phyloP scores from a whole-genome alignment of 2,113 vertebrate species.

The Asarcornis scutulata region DNA sequence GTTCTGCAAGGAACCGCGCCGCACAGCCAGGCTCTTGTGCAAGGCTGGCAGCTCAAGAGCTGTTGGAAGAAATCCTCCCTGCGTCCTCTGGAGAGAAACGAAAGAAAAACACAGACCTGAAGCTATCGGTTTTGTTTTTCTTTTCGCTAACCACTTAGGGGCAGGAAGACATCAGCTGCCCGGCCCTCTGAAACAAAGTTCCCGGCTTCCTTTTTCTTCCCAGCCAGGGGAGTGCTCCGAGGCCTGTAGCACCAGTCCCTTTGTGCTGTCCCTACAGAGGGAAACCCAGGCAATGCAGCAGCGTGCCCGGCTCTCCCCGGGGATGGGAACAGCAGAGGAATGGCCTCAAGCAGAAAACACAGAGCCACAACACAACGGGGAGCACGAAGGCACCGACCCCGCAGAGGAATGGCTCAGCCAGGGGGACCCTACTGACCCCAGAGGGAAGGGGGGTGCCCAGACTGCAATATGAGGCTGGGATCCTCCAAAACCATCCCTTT shows the following conservation, averaged over 20 bases:
- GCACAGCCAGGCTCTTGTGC: background rate
- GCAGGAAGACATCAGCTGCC: background rate
- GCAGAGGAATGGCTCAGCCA: rapidly evolving
- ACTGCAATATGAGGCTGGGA: rapidly evolving
- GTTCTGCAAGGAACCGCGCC: background rate
- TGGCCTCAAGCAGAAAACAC: too few relatives aligned
- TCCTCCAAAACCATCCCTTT: rapidly evolving
- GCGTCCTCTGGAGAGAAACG: background rate
- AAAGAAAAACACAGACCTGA: background rate
- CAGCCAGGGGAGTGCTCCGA: background rate
- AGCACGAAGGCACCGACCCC: rapidly evolving
- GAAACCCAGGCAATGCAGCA: rapidly evolving
- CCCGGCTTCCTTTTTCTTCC: background rate
- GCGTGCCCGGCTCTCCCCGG: background rate
- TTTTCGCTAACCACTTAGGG: background rate
- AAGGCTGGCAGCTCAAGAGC: background rate
- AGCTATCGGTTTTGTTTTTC: background rate
- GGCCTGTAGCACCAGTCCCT: background rate
- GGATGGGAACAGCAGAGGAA: background rate
- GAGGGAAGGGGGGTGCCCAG: rapidly evolving
- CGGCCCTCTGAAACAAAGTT: background rate
- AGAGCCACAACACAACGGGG: background rate
- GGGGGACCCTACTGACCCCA: rapidly evolving
- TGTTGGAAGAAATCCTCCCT: background rate
- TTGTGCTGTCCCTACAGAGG: too few relatives aligned